Base-by-base conservation (phyloP, 2,888 invertebrate species). In the Tenodera sinensis region DNA sequence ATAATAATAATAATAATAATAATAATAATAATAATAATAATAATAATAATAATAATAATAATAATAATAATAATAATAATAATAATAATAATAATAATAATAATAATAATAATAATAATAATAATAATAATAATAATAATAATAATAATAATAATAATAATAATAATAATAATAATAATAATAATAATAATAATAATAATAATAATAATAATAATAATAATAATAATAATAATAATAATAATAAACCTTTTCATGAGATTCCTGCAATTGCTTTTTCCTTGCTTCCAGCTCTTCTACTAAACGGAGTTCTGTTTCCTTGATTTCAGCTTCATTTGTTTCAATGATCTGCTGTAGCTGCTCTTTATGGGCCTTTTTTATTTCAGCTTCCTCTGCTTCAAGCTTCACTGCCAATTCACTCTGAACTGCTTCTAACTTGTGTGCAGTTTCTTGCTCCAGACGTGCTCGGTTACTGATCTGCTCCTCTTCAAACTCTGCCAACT, bases 401-500 rank as follows among this genome's bases (percentile, higher is more conserved):
- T 92, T 93, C 84, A 94, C 28, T 30, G 89, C 83, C 20, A 88
- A 82, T 83, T 88, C 85, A 14, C 47, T 84, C 25, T 88, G 82
- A 30, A 85, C 28, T 47, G 27, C 82, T 9, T 84, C 88, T 71
- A 84, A 84, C 54, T 89, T 88, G 83, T 88, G 85, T 27, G 82
- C 28, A 25, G 82, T 85, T 28, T 83, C 85, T 30, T 83, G 82
- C 34, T 88, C 88, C 25, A 84, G 27, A 8, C 83, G 85, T 47
- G 34, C 7, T 81, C 88, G 25, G n/a, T 81, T 81, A 47, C 94
- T 94, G 8, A 93, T 91, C 83, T 95, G 91, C 89, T 93, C 94
- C 1, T 93, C 92, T 8, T 93, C 93, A 88, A 94, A 93, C 81
- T 94, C 93, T 20, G 93, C 93, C 90, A 94, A 94, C 47, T 83